phyloP scores from a whole-genome alignment of 2,113 vertebrate genomes.

The Cheirogaleus medius region DNA sequence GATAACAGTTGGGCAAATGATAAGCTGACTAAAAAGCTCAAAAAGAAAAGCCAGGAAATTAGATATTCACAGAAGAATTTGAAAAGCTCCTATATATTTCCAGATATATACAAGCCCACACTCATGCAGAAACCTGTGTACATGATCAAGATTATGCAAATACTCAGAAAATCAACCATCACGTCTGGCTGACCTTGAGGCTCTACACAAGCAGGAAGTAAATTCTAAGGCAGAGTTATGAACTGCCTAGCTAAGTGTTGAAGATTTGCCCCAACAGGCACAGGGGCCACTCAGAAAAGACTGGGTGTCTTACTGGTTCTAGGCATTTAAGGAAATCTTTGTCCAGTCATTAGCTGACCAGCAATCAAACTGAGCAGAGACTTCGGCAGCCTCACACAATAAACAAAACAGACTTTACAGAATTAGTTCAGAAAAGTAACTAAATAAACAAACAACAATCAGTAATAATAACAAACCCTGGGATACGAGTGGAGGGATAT shows the following conservation, averaged over 20 bases:
- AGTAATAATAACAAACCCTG: not conserved
- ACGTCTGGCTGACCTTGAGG: not conserved
- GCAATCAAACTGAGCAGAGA: not conserved
- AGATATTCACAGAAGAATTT: not conserved
- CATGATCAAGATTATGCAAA: not conserved
- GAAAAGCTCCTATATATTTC: not conserved
- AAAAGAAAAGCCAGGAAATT: not conserved
- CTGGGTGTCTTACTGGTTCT: not conserved
- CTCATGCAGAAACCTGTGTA: not conserved
- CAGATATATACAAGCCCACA: not conserved
- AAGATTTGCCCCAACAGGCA: not conserved
- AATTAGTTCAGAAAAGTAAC: not conserved
- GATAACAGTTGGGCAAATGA: not conserved
- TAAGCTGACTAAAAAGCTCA: not conserved
- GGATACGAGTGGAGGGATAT: not conserved
- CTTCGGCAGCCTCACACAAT: not conserved
- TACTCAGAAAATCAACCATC: not conserved
- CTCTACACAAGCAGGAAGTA: not conserved
- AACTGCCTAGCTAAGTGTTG: not conserved
- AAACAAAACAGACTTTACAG: not conserved
- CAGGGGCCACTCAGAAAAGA: not conserved
- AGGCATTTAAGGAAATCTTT: slow-evolving; percentile 1
- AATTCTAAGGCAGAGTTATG: not conserved
- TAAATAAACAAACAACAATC: not conserved
- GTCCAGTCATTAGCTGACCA: not conserved